Evolutionary conservation across 1,140 invertebrate genomes (phyloP).

Genomic region (Bathynomus jamesi): DNA sequence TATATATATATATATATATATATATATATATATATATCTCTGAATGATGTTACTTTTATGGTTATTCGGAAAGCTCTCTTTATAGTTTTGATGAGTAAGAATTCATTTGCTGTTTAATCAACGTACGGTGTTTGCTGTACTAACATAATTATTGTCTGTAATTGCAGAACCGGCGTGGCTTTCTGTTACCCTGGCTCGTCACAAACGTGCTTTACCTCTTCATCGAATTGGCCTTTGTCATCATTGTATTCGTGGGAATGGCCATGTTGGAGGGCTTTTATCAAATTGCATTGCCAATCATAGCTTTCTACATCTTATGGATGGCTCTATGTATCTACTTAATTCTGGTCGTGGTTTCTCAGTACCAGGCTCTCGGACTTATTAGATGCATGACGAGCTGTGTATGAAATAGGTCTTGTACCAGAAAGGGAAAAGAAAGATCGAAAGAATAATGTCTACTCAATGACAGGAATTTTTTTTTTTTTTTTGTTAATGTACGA

Average conservation of each 20-base stretch:
- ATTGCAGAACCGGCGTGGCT: constrained; percentile 27
- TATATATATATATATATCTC: too few relatives aligned
- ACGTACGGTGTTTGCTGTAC: too few relatives aligned
- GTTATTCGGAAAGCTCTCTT: too few relatives aligned
- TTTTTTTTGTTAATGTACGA: too few relatives aligned
- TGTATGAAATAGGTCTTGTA: constrained; percentile 27
- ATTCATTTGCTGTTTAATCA: too few relatives aligned
- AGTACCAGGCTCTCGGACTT: constrained; percentile 34
- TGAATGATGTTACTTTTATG: too few relatives aligned
- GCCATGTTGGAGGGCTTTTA: not conserved
- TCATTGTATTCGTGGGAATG: constrained; percentile 10
- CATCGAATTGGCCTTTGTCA: constrained; percentile 2
- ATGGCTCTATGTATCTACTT: constrained; percentile 18
- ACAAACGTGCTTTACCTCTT: constrained; percentile 11
- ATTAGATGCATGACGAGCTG: constrained; percentile 35
- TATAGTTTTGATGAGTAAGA: too few relatives aligned
- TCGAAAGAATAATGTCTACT: too few relatives aligned
- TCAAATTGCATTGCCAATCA: not conserved
- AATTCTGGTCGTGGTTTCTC: constrained; percentile 28
- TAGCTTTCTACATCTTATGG: not conserved
- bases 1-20: too few relatives aligned
- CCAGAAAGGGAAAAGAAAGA: too few relatives aligned
- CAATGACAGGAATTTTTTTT: too few relatives aligned
- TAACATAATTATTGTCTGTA: not conserved
- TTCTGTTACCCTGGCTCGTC: constrained; percentile 21